Evolutionary conservation across 2,888 invertebrate genomes (phyloP), one percentile per base, ranked within the genome.

Genomic region (Agrotis segetum): DNA sequence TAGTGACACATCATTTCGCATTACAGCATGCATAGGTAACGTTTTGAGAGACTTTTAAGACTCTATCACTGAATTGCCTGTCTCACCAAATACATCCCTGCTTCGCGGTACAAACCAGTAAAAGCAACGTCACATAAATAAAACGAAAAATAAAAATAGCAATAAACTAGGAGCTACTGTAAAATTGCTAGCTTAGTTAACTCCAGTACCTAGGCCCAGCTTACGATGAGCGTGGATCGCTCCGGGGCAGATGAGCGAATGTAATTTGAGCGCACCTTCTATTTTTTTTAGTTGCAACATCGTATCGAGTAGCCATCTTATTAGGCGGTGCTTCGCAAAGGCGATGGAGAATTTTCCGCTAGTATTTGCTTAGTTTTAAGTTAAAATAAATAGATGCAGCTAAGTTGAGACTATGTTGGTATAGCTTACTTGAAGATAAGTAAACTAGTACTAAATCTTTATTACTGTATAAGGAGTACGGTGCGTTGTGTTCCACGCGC

Each of bases 151-250:
- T 53, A 40, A 72, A 47, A 47, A 59, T 44, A 40, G 13, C 11
- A 34, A 19, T 44, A 14, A 61, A 34, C 49, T 49, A 16, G 60
- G 53, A 40, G 46, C 46, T 56, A 49, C 47, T 46, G 29, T 50
- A 61, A 56, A 78, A 55, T 19, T 61, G 0, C 16, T 9, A 60
- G 19, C 0, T 34, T 44, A 60, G 55, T 19, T 46, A 78, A 61
- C 40, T 66, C 5, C 14, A 24, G 21, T 49, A 77, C 49, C 40
- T 61, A 52, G 19, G 50, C 71, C 52, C 61, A 47, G 61, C 46
- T 78, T 21, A 40, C 50, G 61, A 19, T 40, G 50, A 78, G 56
- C 34, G n/a, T 11, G n/a, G 49, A 78, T 17, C 60, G 72, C 78
- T 49, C 6, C 55, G 24, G 52, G 73, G 34, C 46, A 40, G 79